Evolutionary conservation across 2,113 vertebrate genomes (phyloP).

Genomic region (Chitala chitala): DNA sequence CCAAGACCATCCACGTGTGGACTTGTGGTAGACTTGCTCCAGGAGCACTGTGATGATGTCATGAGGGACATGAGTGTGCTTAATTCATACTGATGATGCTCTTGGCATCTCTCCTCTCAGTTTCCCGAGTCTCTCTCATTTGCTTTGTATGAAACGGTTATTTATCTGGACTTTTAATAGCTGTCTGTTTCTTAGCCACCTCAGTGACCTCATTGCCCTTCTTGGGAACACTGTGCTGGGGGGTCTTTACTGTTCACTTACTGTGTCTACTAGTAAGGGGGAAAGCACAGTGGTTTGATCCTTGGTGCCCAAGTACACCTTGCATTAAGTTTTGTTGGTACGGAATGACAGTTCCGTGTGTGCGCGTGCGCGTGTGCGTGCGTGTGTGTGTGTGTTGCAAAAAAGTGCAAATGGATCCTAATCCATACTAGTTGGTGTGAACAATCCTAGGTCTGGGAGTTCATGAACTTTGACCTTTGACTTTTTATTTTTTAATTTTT

Average conservation of each 20-base stretch:
- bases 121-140: too few relatives aligned
- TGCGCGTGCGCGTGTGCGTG: conserved; percentile 19
- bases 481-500: conserved; percentile 44
- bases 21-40: too few relatives aligned
- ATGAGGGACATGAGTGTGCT: too few relatives aligned
- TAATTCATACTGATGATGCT: too few relatives aligned
- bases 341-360: conserved; percentile 26
- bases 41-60: too few relatives aligned
- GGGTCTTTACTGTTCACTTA: neutral
- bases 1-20: too few relatives aligned
- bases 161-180: too few relatives aligned
- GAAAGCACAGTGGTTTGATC: neutral
- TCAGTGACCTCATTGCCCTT: conserved; percentile 34
- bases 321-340: conserved; percentile 50
- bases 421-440: conserved; percentile 58
- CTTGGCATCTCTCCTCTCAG: too few relatives aligned
- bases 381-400: conserved; percentile 33
- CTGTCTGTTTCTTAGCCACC: too few relatives aligned
- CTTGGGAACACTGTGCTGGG: conserved; percentile 37
- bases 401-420: conserved; percentile 3
- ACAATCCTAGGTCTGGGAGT: conserved; percentile 55
- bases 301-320: neutral
- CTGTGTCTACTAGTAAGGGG: too few relatives aligned
- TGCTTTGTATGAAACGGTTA: too few relatives aligned
- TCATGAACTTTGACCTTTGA: conserved; percentile 66